Evolutionary conservation across 2,113 vertebrate genomes (phyloP), one percentile per base, ranked within the genome.

Genomic region (Oostethus manadensis): DNA sequence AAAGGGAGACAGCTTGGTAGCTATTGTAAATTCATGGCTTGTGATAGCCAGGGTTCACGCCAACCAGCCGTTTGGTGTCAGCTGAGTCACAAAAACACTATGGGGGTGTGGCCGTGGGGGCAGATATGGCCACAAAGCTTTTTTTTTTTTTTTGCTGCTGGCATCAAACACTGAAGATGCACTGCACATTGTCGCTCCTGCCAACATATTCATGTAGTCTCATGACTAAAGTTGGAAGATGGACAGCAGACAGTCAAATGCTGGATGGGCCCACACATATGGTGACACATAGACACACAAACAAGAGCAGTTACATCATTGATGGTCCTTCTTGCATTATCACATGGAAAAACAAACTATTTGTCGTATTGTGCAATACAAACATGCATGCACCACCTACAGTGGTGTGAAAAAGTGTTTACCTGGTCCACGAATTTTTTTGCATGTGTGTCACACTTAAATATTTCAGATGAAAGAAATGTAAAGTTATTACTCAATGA

Each of bases 1-100:
- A 80, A 77, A 80, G 60, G 55, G 69, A 74, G 76, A 79, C 82
- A 87, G 85, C 83, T 76, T 83, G 83, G 54, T 64, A 55, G 74
- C 77, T 46, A 63, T 64, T 71, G 78, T 77, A 64, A 77, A 74
- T 55, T 57, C 74, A 79, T 8, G 60, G 65, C 45, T 55, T 6
- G 45, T 58, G 80, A 84, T 82, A 81, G 83, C 83, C 73, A 75
- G 80, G 68, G 82, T 84, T 78, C 74, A 77, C 56, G 51, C 64
- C 73, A 60, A 79, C 73, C 83, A 77, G 78, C 78, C 80, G 58
- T 76, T 71, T 73, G 74, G 73, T 80, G 77, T 73, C 80, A 71
- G 51, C 65, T 60, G 51, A 76, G 60, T 47, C 65, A 38, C 48
- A 47, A 54, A 53, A 74, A 73, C 71, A 78, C 78, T 76, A 80